Base-by-base conservation (phyloP, 2,113 vertebrate genomes). In the Mormoops blainvillei region DNA sequence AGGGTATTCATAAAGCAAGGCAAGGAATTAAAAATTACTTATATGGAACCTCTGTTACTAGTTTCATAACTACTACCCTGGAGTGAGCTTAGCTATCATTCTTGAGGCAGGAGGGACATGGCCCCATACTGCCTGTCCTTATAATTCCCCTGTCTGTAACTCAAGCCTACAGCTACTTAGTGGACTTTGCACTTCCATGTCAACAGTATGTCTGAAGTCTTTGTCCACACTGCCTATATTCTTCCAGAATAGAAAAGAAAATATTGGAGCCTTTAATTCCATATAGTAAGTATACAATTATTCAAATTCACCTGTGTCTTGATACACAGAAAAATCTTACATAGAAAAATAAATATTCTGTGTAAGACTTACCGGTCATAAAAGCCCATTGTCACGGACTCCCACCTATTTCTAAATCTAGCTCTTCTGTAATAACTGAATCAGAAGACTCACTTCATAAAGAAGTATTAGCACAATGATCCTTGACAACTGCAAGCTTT, bases 331-430 rank as follows among this genome's bases (percentile, higher is more conserved):
- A 82, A 95, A 76, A 36, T 63, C 18, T 67, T 82, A 45, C 14
- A 77, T 41, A 61, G 31, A 31, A 58, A 94, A 87, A 28, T 22
- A 92, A 92, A 63, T 88, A 67, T 71, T 82, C 61, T 86, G 20
- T 94, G 3, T 87, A 58, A 90, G 28, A 92, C 41, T 87, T 89
- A 16, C 5, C 41, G 56, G 56, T 83, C 86, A 94, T 87, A 58
- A 92, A 94, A 95, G 65, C 43, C 43, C 77, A 54, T 88, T 96
- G 58, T 93, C 86, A 82, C 76, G 19, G 22, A 85, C 81, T 94
- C 77, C 71, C 77, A 93, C 48, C 52, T 86, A 22, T 93, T 97
- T 93, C 91, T 94, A 95, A 97, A 89, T 96, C 65, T 83, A 58
- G n/a, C 50, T 83, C 63, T 77, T 96, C 56, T 71, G 0, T 89